phyloP scores from a whole-genome alignment of 1,140 invertebrate genomes.

The Vanessa atalanta region DNA sequence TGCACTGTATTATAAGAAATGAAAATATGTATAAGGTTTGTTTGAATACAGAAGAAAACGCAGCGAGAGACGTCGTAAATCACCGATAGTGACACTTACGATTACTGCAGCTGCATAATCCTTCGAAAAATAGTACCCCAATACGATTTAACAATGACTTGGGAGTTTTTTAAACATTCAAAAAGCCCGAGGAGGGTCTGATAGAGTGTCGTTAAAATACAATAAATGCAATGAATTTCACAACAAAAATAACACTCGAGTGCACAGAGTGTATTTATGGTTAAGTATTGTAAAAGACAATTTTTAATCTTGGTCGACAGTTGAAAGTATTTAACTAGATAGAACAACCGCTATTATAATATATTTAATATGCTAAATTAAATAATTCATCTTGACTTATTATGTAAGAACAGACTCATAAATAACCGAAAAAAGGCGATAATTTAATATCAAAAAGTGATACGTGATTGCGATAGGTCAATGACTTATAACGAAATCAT shows the following conservation, averaged over 20 bases:
- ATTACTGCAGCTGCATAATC: constrained; percentile 63
- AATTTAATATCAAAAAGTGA: no score
- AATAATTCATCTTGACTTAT: no score
- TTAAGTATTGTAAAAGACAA: no score
- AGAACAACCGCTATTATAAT: no score
- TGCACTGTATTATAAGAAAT: constrained; percentile 43
- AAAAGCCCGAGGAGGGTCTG: constrained; percentile 39
- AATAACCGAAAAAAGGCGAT: no score
- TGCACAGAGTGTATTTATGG: no score
- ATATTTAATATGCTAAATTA: no score
- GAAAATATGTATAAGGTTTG: constrained; percentile 63
- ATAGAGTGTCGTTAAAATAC: constrained; percentile 32
- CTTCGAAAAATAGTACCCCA: constrained; percentile 57
- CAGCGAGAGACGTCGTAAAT: constrained; percentile 72
- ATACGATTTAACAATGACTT: constrained; percentile 42
- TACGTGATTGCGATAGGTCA: no score
- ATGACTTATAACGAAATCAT: no score
- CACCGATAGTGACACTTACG: constrained; percentile 64
- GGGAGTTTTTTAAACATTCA: constrained; percentile 56
- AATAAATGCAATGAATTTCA: constrained; percentile 11
- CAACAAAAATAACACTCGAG: constrained; percentile 1
- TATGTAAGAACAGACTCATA: no score
- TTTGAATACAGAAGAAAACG: constrained; percentile 58
- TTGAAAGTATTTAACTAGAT: no score
- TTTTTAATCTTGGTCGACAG: no score